Conservation (phyloP, 2,797 vertebrate species). For the Orestias chungarensis region DNA sequence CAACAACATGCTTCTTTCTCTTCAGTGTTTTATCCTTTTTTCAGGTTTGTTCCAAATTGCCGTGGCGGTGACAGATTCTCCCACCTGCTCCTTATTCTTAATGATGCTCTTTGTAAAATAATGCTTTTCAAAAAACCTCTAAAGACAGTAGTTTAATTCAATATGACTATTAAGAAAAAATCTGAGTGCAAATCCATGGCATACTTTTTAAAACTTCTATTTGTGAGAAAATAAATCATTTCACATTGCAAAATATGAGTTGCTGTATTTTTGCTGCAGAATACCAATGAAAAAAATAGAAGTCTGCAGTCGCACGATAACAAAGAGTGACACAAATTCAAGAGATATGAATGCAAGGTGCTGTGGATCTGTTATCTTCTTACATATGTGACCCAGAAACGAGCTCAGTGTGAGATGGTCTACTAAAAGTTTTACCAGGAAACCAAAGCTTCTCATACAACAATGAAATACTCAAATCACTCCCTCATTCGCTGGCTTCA, state of each 20-base stretch:
- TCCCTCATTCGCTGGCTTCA: conserved; percentile 4
- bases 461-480: conserved; percentile 1
- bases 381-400: no score
- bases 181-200: not conserved
- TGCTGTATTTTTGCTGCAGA: not conserved
- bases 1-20: not conserved
- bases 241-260: not conserved
- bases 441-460: not conserved
- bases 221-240: not conserved
- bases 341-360: not conserved
- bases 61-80: no score
- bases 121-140: no score
- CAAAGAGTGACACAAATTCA: not conserved
- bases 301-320: not conserved
- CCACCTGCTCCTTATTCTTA: no score
- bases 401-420: not conserved
- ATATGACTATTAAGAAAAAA: not conserved
- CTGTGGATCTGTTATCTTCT: no score
- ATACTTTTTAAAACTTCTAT: not conserved
- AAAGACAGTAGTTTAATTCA: no score
- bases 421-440: not conserved
- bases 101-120: no score
- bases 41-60: no score
- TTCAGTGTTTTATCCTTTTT: no score
- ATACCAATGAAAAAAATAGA: not conserved